Evolutionary conservation across 2,113 vertebrate species (phyloP).

Genomic region (Mixornis gularis): DNA sequence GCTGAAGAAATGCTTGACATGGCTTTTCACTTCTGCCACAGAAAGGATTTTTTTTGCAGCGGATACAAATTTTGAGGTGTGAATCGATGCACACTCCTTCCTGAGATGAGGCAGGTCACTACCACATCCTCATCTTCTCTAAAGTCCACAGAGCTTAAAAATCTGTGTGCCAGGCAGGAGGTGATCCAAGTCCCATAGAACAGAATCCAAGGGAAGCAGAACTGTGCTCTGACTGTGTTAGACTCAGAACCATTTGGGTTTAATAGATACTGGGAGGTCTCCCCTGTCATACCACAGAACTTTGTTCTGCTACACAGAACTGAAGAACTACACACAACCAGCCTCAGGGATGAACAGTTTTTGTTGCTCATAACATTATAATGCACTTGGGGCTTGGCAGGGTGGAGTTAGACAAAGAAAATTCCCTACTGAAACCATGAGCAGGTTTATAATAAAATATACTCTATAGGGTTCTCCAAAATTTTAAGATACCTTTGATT

Average conservation of each 20-base stretch:
- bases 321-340: not conserved
- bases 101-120: not conserved
- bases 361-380: not conserved
- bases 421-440: not conserved
- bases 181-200: not conserved
- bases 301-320: not conserved
- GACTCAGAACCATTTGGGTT: fast-evolving
- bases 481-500: not conserved
- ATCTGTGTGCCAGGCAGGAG: not conserved
- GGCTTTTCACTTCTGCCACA: not conserved
- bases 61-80: not conserved
- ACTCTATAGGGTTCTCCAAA: not conserved
- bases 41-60: not conserved
- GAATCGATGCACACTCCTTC: not conserved
- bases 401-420: not conserved
- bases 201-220: not conserved
- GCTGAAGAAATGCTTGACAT: not conserved
- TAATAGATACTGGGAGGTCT: not conserved
- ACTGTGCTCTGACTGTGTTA: not conserved
- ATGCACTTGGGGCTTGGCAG: not conserved
- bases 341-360: not conserved
- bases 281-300: not conserved
- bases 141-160: not conserved
- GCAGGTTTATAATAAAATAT: not conserved
- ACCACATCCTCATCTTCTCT: not conserved